Conservation (phyloP, 2,797 vertebrate species). For the Chrysocyon brachyurus region DNA sequence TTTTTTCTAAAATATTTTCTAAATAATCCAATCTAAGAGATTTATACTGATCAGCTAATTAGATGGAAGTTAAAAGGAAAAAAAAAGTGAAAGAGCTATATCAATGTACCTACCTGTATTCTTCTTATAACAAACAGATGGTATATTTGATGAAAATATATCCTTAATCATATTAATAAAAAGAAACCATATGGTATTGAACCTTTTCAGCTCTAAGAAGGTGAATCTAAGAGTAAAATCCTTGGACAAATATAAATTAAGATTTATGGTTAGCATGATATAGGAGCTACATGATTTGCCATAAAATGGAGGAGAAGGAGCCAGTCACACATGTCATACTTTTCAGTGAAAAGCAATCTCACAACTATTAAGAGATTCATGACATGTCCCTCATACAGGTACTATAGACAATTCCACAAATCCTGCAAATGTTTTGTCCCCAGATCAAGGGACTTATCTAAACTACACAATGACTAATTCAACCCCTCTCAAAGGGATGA, state of each 20-base stretch:
- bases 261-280: constrained; percentile 20
- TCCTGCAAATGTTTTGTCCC: constrained; percentile 28
- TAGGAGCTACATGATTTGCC: constrained; percentile 36
- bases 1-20: constrained; percentile 50
- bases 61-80: constrained; percentile 6
- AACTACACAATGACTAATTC: constrained; percentile 68
- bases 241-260: constrained; percentile 63
- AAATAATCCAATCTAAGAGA: constrained; percentile 50
- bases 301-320: constrained; percentile 44
- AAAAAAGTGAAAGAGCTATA: background rate
- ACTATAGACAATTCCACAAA: background rate
- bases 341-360: constrained; percentile 62
- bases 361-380: constrained; percentile 52
- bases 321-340: background rate
- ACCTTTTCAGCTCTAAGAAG: constrained; percentile 61
- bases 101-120: constrained; percentile 47
- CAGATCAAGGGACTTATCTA: constrained; percentile 48
- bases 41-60: constrained; percentile 39
- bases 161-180: constrained; percentile 67
- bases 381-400: background rate
- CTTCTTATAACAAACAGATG: constrained; percentile 58
- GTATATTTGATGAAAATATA: constrained; percentile 69
- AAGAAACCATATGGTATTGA: constrained; percentile 64
- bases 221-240: constrained; percentile 68
- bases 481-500: constrained; percentile 64